phyloP scores from a whole-genome alignment of 2,113 vertebrate species.

The Mastomys coucha region DNA sequence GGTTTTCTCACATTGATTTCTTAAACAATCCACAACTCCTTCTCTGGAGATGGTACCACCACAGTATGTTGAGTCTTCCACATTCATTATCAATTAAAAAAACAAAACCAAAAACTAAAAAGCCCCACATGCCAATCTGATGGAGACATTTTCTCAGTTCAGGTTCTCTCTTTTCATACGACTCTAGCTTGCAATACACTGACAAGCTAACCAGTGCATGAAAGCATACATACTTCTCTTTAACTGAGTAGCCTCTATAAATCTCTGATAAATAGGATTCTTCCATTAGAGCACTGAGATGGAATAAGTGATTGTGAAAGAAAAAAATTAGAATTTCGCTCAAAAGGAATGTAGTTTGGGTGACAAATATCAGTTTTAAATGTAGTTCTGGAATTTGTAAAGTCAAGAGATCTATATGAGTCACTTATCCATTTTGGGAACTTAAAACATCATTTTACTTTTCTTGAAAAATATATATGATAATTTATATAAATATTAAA shows the following conservation, averaged over 20 bases:
- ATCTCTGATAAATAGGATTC: not conserved
- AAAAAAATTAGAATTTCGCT: constrained; percentile 20
- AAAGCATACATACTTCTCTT: not conserved
- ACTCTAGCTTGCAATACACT: not conserved
- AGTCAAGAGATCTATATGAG: not conserved
- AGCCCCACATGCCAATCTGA: not conserved
- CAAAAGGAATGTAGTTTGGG: not conserved
- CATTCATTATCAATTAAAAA: no score
- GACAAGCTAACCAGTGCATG: not conserved
- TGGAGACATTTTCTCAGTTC: not conserved
- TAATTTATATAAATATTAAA: not conserved
- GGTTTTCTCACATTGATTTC: not conserved
- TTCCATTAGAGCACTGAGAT: not conserved
- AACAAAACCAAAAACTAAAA: no score
- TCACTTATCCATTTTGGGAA: constrained; percentile 19
- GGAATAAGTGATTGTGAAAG: not conserved
- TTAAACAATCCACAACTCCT: not conserved
- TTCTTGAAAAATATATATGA: constrained; percentile 21
- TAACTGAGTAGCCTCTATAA: not conserved
- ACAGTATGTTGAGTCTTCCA: not conserved
- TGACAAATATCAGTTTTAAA: constrained; percentile 19
- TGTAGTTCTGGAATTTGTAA: constrained; percentile 2
- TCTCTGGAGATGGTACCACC: not conserved
- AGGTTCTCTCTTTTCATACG: not conserved
- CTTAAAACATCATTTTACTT: constrained; percentile 1